Conservation (phyloP, 2,113 vertebrate species). For the Etia nguti region DNA sequence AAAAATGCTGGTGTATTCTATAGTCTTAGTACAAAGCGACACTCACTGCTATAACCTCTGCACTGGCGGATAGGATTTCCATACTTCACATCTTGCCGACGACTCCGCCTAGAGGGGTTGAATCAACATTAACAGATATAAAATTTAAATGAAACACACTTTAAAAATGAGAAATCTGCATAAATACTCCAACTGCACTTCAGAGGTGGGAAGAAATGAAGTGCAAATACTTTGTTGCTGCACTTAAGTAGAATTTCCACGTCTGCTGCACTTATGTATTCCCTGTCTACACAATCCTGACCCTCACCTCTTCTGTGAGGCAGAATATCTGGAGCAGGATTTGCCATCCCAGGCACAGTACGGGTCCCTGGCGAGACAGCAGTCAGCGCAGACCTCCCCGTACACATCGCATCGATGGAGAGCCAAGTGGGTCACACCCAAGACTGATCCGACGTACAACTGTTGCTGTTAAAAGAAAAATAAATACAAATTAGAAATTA, state of each 20-base stretch:
- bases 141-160: slow-evolving; percentile 3
- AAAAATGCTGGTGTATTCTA: background rate
- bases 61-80: slow-evolving; percentile 83
- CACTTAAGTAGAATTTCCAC: background rate
- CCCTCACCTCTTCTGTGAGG: slow-evolving; percentile 93
- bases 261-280: background rate
- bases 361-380: slow-evolving; percentile 93
- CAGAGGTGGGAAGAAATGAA: background rate
- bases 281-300: background rate
- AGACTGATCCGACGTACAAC: slow-evolving; percentile 87
- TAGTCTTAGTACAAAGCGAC: background rate
- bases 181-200: background rate
- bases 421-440: slow-evolving; percentile 92
- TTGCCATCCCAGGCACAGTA: slow-evolving; percentile 99
- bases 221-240: background rate
- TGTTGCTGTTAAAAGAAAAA: slow-evolving; percentile 84
- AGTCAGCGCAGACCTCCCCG: slow-evolving; percentile 92
- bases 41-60: slow-evolving; percentile 79
- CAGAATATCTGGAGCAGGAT: slow-evolving; percentile 92
- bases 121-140: slow-evolving; percentile 28
- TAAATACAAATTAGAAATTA: background rate
- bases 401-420: slow-evolving; percentile 95
- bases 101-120: slow-evolving; percentile 71
- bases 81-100: slow-evolving; percentile 81
- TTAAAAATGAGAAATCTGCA: background rate